A percentile compares a stretch with the other conserved stretches of the same genome.
These are phyloP conservation scores for Tenthredo scrophulariae DNA, from an alignment of 2,888 invertebrate species.

Conservation along the genomic window DNA sequence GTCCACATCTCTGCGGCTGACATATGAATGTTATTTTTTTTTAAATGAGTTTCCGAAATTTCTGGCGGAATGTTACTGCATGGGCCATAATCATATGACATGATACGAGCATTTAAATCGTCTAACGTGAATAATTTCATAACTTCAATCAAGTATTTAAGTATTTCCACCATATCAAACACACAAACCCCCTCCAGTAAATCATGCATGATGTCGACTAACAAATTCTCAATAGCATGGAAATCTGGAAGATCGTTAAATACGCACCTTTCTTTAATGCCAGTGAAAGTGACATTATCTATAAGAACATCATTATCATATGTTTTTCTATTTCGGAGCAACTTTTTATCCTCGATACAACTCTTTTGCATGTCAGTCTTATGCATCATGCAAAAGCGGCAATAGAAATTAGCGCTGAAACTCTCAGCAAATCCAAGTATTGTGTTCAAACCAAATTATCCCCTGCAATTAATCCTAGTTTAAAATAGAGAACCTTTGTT, in stretches of 20 bases:
- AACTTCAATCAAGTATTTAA: neutral
- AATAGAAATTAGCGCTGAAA: slow-evolving; percentile 60
- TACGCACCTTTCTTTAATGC: slow-evolving; percentile 34
- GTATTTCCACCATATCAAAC: slow-evolving; percentile 7
- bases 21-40: neutral
- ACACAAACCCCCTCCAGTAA: slow-evolving; percentile 41
- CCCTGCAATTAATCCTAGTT: slow-evolving; percentile 56
- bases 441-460: slow-evolving; percentile 59
- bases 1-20: neutral
- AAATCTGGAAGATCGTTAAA: slow-evolving; percentile 23
- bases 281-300: neutral
- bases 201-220: slow-evolving; percentile 49
- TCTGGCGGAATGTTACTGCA: slow-evolving; percentile 6
- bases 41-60: neutral
- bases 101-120: neutral
- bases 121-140: neutral
- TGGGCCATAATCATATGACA: neutral
- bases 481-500: slow-evolving; percentile 56
- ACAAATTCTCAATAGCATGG: slow-evolving; percentile 47
- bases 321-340: slow-evolving; percentile 9
- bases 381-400: slow-evolving; percentile 58
- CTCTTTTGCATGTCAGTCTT: neutral
- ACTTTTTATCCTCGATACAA: neutral
- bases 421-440: slow-evolving; percentile 61
- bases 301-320: slow-evolving; percentile 29